Base-by-base conservation (phyloP, 2,113 vertebrate genomes). In the Semnornis frantzii region DNA sequence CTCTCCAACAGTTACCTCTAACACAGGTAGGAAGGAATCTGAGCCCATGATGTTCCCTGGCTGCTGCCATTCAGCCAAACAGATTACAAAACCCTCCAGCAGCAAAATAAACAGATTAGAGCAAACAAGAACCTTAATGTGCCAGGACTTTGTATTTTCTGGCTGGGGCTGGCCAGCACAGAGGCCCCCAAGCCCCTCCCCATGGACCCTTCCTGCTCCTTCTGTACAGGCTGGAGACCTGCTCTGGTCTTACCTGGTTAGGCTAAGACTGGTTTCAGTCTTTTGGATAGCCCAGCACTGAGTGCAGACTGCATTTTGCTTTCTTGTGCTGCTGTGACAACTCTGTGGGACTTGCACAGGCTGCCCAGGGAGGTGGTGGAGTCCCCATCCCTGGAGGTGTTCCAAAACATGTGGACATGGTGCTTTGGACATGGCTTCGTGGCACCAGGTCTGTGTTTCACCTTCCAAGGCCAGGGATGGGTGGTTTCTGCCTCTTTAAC, bases 91-190 rank as follows among this genome's bases (percentile, higher is more conserved):
- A 69, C 10, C 52, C 86, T 87, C 42, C 28, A 48, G 91, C 78
- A 87, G 94, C 78, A 92, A 91, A 94, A 96, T 31, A 93, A 96
- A 93, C 87, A 89, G 89, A 77, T 96, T 70, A 79, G 31, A 66
- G 55, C 87, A 91, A 92, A 91, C 84, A 76, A 86, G 85, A 79
- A 55, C 86, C 89, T 93, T 63, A 73, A 31, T 1, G 1, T 60
- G 70, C 19, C 30, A 3, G 14, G 1, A 46, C 24, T 69, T 69
- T 7, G 0, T 27, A 48, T 24, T 77, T 72, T 44, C 42, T 78
- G 84, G 58, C 58, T 52, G 69, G 68, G 50, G 8, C 28, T 83
- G 70, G 65, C 76, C 69, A 30, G 2, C 6, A 2, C 66, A 23
- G 62, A n/a, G 25, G 58, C 59, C 62, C 59, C 69, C 0, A 0